Conservation (phyloP, 2,113 vertebrate species). For the Fulica atra region DNA sequence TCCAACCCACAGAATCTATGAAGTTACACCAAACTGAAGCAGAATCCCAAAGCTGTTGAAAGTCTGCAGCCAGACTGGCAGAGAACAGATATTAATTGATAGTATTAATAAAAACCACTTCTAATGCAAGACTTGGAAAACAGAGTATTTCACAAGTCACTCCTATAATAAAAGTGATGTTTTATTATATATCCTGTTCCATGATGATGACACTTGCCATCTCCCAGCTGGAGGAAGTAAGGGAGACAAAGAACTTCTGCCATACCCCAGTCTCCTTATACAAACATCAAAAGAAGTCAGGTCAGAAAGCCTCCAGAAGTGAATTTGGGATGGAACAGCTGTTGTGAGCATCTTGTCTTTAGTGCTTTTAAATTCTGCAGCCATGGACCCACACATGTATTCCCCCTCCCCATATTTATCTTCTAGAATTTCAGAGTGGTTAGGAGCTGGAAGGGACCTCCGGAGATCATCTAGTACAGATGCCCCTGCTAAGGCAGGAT, state of each 20-base stretch:
- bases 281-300: not conserved
- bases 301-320: not conserved
- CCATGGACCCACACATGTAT: not conserved
- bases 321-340: not conserved
- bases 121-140: not conserved
- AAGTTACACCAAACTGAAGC: not conserved
- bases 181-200: not conserved
- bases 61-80: not conserved
- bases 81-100: not conserved
- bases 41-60: rapidly evolving
- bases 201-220: not conserved
- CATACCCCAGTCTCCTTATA: not conserved
- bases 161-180: not conserved
- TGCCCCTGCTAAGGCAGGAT: too few relatives aligned
- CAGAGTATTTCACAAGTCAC: not conserved
- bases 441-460: too few relatives aligned
- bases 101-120: not conserved
- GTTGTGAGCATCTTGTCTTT: not conserved
- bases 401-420: not conserved
- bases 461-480: too few relatives aligned
- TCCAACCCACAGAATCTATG: not conserved
- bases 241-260: not conserved
- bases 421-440: not conserved
- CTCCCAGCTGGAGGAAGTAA: not conserved
- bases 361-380: not conserved